These are phyloP conservation scores for Casuarius casuarius DNA, from an alignment of 2,113 vertebrate genomes.

Conservation along the genomic window DNA sequence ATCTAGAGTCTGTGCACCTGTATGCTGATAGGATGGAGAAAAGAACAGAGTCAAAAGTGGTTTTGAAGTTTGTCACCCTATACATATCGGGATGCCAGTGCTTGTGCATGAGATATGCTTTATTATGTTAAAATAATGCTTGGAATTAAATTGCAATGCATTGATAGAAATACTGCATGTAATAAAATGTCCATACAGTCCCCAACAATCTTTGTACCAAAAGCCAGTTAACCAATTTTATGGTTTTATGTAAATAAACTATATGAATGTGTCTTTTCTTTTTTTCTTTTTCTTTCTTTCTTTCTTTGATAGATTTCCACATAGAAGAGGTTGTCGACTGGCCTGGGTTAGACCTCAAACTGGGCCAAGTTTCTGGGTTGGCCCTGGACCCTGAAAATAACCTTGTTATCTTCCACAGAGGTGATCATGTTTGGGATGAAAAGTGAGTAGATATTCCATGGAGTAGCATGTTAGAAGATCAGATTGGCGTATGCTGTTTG, in stretches of 20 bases:
- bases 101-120: constrained; percentile 52
- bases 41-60: not conserved
- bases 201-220: not conserved
- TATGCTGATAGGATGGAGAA: not conserved
- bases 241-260: not conserved
- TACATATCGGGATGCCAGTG: not conserved
- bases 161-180: constrained; percentile 46
- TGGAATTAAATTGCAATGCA: not conserved
- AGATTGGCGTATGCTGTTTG: not conserved
- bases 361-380: constrained; percentile 95
- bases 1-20: not conserved
- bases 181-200: not conserved
- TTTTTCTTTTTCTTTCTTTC: not conserved
- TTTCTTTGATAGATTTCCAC: constrained; percentile 80
- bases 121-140: not conserved
- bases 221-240: not conserved
- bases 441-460: constrained; percentile 80
- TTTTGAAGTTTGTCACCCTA: not conserved
- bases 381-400: constrained; percentile 88
- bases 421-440: constrained; percentile 89
- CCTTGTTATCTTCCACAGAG: constrained; percentile 95
- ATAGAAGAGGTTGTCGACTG: constrained; percentile 86
- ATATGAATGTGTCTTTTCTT: not conserved
- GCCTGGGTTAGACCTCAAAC: constrained; percentile 84
- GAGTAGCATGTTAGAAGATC: not conserved